Evolutionary conservation across 2,113 vertebrate species (phyloP).

Genomic region (Ascaphus truei): DNA sequence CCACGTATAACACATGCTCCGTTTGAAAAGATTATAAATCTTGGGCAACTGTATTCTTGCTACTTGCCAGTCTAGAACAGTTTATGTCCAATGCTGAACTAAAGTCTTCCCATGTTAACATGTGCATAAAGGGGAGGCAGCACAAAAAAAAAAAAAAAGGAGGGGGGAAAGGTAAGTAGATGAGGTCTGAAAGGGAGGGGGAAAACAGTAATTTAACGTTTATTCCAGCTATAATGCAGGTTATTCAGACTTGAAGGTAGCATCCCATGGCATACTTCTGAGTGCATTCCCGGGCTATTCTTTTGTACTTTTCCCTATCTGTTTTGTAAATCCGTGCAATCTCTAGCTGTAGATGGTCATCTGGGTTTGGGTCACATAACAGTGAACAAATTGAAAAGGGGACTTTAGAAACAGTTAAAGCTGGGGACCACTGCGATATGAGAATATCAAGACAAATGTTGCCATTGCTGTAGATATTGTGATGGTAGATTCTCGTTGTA

Average conservation of each 20-base stretch:
- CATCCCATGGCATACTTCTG: constrained; percentile 99
- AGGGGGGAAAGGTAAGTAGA: constrained; percentile 77
- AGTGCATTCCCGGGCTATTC: constrained; percentile 99
- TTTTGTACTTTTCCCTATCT: constrained; percentile 98
- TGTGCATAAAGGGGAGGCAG: constrained; percentile 81
- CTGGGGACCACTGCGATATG: constrained; percentile 98
- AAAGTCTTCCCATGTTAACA: constrained; percentile 82
- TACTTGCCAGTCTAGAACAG: constrained; percentile 84
- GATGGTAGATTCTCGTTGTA: constrained; percentile 99
- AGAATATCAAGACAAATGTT: constrained; percentile 99
- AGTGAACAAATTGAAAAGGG: constrained; percentile 99
- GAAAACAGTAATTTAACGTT: constrained; percentile 86
- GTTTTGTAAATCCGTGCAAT: constrained; percentile 99
- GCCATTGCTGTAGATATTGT: constrained; percentile 99
- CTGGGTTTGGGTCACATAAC: constrained; percentile 98
- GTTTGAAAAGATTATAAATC: constrained; percentile 71
- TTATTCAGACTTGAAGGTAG: constrained; percentile 78
- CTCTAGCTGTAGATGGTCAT: constrained; percentile 98
- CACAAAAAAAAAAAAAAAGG: constrained; percentile 65
- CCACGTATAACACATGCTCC: constrained; percentile 83
- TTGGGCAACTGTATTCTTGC: constrained; percentile 76
- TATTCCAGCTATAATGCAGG: constrained; percentile 87
- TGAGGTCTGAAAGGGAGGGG: constrained; percentile 80
- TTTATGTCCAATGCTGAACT: constrained; percentile 80
- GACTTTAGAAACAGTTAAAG: constrained; percentile 97